Evolutionary conservation across 2,113 vertebrate genomes (phyloP), one percentile per base, ranked within the genome.

Genomic region (Piprites chloris): DNA sequence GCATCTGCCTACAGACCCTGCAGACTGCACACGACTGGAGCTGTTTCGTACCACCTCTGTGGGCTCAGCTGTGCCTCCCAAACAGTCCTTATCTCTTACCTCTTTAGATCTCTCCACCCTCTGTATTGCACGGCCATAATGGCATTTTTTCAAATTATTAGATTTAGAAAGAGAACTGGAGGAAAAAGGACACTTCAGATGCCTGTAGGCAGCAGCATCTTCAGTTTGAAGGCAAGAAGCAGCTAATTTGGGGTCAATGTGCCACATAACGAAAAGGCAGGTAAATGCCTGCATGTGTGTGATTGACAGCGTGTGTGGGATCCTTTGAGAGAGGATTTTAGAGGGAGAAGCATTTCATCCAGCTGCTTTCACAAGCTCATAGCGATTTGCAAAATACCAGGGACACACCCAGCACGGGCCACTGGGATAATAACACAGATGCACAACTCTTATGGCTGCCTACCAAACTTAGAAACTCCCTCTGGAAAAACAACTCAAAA

Each of bases 351-450:
- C 49, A 49, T 66, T 85, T 56, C 12, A 79, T 61, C 81, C 71
- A 77, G 61, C 63, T 90, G 59, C 78, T 95, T 94, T 76, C 81
- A 91, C 19, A 65, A 80, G 58, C 46, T 83, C 56, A n/a, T 4
- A 83, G 49, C 0, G 9, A 94, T 94, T 76, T 93, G 39, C 67
- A 66, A 85, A 89, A 87, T 75, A 55, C 79, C 58, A 74, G 58
- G 39, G 91, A 46, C 89, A 91, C 89, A 80, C 82, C 87, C 91
- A 83, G 20, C 78, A 76, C 0, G 8, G 85, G 71, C 77, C 74
- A 89, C 69, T 91, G 87, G 78, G 62, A 87, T 87, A 95, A 92
- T 92, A 87, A 87, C 81, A 94, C 69, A 89, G 63, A 93, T 76
- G 87, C 71, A 91, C 0, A 6, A 55, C 53, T 82, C 89, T 87